These are phyloP conservation scores for Stichodactyla helianthus DNA, from an alignment of 64 coral and sea anemone species.

Conservation along the genomic window DNA sequence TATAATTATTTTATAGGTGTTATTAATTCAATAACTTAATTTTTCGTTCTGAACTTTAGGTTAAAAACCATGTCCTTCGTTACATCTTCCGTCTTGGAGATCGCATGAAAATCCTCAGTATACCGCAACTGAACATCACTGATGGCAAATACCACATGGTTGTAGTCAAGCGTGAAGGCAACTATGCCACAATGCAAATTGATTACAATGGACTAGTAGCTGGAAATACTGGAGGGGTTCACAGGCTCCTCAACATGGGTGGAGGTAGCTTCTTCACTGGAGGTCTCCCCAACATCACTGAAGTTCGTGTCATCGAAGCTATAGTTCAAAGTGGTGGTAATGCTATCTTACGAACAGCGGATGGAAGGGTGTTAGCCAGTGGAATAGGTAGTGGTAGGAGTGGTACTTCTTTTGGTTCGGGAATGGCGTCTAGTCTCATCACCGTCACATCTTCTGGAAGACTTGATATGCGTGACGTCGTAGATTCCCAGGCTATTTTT, in stretches of 20 bases:
- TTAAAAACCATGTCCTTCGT: constrained; percentile 63
- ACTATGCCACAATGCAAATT: constrained; percentile 71
- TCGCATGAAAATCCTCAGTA: constrained; percentile 83
- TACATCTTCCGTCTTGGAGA: constrained; percentile 88
- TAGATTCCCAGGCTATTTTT: background rate
- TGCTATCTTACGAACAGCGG: constrained; percentile 63
- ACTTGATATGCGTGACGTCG: background rate
- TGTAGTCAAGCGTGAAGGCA: constrained; percentile 69
- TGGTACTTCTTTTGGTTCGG: constrained; percentile 12
- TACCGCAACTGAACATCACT: constrained; percentile 74
- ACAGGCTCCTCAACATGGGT: constrained; percentile 87
- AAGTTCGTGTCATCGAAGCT: constrained; percentile 70
- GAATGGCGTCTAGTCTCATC: constrained; percentile 5
- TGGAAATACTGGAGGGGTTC: constrained; percentile 68
- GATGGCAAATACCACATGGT: constrained; percentile 86
- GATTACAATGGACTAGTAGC: constrained; percentile 70
- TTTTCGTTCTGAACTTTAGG: constrained; percentile 28
- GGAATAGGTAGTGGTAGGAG: constrained; percentile 13
- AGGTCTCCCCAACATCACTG: constrained; percentile 83
- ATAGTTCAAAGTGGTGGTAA: constrained; percentile 79
- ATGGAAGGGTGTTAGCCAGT: constrained; percentile 32
- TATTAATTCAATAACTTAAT: background rate
- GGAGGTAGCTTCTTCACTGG: constrained; percentile 91
- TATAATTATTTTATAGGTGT: background rate
- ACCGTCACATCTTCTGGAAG: background rate